Evolutionary conservation across 2,888 invertebrate species (phyloP).

Genomic region (Eupsilia transversa): DNA sequence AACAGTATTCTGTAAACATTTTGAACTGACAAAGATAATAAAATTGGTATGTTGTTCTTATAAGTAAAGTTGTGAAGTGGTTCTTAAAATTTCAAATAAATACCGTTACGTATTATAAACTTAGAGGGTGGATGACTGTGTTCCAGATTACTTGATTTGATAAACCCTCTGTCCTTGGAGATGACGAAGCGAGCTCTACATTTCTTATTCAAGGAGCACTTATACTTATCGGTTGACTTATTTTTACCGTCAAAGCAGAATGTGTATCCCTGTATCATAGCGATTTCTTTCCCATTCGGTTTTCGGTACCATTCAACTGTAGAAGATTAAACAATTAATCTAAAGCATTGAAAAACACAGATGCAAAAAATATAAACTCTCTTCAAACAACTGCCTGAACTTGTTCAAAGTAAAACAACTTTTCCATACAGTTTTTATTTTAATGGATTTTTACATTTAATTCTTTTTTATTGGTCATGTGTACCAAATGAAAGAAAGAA

Average conservation of each 20-base stretch:
- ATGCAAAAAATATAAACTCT: no score
- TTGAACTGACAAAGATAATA: background rate
- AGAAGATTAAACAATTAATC: no score
- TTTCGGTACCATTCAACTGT: constrained; percentile 43
- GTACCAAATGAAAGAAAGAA: no score
- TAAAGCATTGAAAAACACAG: no score
- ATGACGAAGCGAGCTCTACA: constrained; percentile 29
- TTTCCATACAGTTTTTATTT: background rate
- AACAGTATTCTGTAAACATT: background rate
- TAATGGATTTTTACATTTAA: background rate
- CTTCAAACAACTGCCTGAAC: no score
- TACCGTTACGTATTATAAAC: background rate
- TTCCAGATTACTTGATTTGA: constrained; percentile 5
- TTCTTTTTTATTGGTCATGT: no score
- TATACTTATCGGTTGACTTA: constrained; percentile 9
- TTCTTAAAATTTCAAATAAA: background rate
- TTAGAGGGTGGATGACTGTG: constrained; percentile 29
- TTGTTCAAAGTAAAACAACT: background rate
- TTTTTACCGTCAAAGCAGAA: constrained; percentile 63
- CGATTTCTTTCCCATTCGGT: constrained; percentile 65
- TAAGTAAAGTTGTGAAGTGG: background rate
- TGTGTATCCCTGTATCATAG: constrained; percentile 70
- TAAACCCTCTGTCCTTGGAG: background rate
- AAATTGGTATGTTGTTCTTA: background rate
- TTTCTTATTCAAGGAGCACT: constrained; percentile 16